A percentile compares a stretch with the other conserved stretches of the same genome.
Conservation (phyloP, 1,140 invertebrate species). For the Hirudo medicinalis region DNA sequence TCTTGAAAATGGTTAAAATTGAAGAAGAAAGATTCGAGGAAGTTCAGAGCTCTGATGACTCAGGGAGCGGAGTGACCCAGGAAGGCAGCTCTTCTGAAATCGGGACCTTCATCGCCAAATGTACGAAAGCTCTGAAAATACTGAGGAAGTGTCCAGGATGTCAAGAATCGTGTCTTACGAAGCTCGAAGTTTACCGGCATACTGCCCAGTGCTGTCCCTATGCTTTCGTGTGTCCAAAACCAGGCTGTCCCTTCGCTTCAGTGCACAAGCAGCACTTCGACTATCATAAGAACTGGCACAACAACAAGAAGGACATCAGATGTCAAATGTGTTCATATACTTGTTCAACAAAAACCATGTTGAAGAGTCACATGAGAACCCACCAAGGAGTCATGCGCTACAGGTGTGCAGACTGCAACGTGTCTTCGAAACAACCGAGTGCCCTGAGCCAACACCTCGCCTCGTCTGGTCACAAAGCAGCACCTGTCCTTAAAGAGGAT, state of each 20-base stretch:
- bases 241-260: slow-evolving; percentile 7
- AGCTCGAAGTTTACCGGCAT: too few species aligned
- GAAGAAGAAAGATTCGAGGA: too few species aligned
- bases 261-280: slow-evolving; percentile 9
- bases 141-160: too few species aligned
- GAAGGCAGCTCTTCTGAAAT: too few species aligned
- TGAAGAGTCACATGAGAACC: slow-evolving; percentile 8
- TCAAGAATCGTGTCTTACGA: too few species aligned
- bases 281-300: slow-evolving; percentile 9
- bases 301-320: background rate
- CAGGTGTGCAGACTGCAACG: slow-evolving; percentile 1
- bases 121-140: too few species aligned
- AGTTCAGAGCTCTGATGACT: too few species aligned
- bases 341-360: background rate
- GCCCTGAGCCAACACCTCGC: slow-evolving; percentile 11
- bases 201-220: too few species aligned
- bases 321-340: background rate
- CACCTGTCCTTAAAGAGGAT: background rate
- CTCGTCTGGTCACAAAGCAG: background rate
- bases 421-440: background rate
- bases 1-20: too few species aligned
- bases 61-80: too few species aligned
- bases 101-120: too few species aligned
- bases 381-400: background rate
- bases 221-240: too few species aligned